These are phyloP conservation scores for Planococcus citri DNA, from an alignment of 1,140 invertebrate genomes.

Conservation along the genomic window DNA sequence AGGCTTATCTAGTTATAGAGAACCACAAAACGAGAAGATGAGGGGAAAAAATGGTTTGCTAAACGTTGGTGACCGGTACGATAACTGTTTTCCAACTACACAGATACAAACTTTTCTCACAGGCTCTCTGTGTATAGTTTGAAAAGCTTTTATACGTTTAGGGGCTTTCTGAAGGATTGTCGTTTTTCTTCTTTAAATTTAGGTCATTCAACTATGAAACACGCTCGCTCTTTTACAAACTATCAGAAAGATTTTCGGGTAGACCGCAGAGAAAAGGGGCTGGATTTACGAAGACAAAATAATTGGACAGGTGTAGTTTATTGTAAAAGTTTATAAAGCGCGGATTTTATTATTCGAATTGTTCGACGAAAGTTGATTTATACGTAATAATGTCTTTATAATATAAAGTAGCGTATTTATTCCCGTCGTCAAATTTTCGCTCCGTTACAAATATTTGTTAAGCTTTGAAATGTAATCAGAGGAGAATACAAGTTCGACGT, in stretches of 20 bases:
- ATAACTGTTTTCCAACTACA: neutral
- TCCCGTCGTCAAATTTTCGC: neutral
- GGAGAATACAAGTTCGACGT: neutral
- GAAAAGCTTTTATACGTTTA: neutral
- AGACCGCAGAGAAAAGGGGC: neutral
- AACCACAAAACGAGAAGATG: too few species aligned
- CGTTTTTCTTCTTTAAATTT: neutral
- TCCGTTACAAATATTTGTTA: neutral
- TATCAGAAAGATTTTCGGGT: neutral
- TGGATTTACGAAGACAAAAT: neutral
- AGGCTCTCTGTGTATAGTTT: neutral
- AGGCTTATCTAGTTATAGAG: too few species aligned
- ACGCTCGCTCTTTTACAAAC: neutral
- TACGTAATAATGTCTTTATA: neutral
- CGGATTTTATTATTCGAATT: neutral
- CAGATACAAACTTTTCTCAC: neutral
- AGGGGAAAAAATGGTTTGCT: too few species aligned
- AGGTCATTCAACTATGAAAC: neutral
- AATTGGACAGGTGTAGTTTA: slow-evolving; percentile 3
- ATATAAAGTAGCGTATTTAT: neutral
- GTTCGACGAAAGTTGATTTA: neutral
- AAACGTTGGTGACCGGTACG: too few species aligned
- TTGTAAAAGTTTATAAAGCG: neutral
- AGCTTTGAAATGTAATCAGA: slow-evolving; percentile 7
- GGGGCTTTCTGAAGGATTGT: neutral